Percentiles rank a stretch among this genome's conserved stretches.
phyloP scores from a whole-genome alignment of 2,888 invertebrate species.

The Lithophane semibrunnea region DNA sequence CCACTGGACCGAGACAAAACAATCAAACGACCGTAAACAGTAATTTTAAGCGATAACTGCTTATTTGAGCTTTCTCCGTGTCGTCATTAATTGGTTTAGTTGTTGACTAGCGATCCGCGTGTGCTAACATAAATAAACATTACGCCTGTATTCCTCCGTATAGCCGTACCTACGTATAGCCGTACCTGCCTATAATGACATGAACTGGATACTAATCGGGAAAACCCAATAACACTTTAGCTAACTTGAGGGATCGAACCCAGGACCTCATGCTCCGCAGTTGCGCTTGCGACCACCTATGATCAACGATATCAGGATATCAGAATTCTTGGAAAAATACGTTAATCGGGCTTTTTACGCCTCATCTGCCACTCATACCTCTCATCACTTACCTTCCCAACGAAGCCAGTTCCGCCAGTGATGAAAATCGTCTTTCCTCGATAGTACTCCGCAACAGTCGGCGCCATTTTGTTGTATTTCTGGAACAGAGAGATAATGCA shows the following conservation, averaged over 20 bases:
- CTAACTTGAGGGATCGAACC: background rate
- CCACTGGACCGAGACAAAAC: constrained; percentile 4
- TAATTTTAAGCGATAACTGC: constrained; percentile 12
- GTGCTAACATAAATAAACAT: background rate
- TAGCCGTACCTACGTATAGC: no score
- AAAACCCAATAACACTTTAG: background rate
- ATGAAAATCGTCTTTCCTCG: constrained; percentile 92
- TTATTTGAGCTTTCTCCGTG: constrained; percentile 27
- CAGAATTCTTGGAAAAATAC: no score
- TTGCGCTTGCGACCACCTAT: no score
- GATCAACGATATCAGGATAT: no score
- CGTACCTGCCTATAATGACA: no score
- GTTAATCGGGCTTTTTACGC: no score
- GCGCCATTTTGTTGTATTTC: constrained; percentile 71
- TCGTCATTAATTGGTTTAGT: constrained; percentile 31
- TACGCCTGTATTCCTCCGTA: background rate
- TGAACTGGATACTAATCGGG: background rate
- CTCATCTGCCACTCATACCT: no score
- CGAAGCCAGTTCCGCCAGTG: constrained; percentile 95
- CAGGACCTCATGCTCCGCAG: background rate
- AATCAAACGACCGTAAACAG: constrained; percentile 16
- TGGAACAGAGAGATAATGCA: constrained; percentile 35
- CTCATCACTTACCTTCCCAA: background rate
- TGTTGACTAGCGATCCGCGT: background rate
- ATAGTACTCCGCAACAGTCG: constrained; percentile 88